phyloP scores from a whole-genome alignment of 2,113 vertebrate species.

The cattle (Bos taurus) region ARS-UCD2.0 NC_037347.1:11743501-11744000 shows the following conservation, averaged over 20 bases:
- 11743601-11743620: not conserved
- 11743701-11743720: not conserved
- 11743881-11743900: not conserved
- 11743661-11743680: not conserved
- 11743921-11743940: slow-evolving; percentile 31
- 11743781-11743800: not conserved
- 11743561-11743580: not conserved
- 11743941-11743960: not conserved
- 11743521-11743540: not conserved
- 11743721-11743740: not conserved
- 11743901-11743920: slow-evolving; percentile 1
- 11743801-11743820: not conserved
- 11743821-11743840: not conserved
- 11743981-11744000: slow-evolving; percentile 14
- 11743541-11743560: not conserved
- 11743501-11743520: not conserved
- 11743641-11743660: not conserved
- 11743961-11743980: not conserved
- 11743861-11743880: not conserved
- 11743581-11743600: not conserved
- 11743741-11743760: not conserved
- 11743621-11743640: not conserved
- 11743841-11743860: not conserved
- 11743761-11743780: not conserved
- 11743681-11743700: not conserved